Conservation (phyloP, 2,797 vertebrate species). For the Semotilus atromaculatus region DNA sequence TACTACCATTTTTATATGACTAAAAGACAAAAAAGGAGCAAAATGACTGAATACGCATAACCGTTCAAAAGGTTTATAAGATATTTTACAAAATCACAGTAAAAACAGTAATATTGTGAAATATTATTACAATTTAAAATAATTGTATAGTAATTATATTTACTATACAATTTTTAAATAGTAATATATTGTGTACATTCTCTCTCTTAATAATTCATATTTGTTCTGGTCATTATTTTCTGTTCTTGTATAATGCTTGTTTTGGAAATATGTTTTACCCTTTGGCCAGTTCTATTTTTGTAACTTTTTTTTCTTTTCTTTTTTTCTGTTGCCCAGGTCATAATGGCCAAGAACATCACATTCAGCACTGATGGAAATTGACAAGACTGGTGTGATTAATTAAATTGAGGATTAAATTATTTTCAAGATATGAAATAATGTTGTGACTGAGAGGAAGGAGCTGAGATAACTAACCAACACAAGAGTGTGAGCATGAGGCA, state of each 20-base stretch:
- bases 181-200: too few relatives aligned
- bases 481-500: conserved; percentile 83
- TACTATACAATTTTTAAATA: neutral
- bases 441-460: neutral
- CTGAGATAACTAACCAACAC: conserved; percentile 81
- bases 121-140: neutral
- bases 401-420: neutral
- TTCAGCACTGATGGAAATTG: neutral
- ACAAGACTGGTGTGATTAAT: neutral
- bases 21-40: neutral
- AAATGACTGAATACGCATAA: neutral
- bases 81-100: neutral
- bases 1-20: neutral
- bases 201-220: too few relatives aligned
- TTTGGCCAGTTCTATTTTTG: neutral
- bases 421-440: neutral
- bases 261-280: neutral
- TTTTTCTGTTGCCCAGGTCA: neutral
- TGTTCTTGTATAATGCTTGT: neutral
- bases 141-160: too few relatives aligned
- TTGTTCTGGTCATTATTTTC: too few relatives aligned
- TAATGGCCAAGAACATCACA: neutral
- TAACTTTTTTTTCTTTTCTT: neutral
- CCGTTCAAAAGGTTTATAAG: neutral
- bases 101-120: neutral